Base-by-base conservation (phyloP, 2,888 invertebrate genomes). In the Drosophila siamana region DNA sequence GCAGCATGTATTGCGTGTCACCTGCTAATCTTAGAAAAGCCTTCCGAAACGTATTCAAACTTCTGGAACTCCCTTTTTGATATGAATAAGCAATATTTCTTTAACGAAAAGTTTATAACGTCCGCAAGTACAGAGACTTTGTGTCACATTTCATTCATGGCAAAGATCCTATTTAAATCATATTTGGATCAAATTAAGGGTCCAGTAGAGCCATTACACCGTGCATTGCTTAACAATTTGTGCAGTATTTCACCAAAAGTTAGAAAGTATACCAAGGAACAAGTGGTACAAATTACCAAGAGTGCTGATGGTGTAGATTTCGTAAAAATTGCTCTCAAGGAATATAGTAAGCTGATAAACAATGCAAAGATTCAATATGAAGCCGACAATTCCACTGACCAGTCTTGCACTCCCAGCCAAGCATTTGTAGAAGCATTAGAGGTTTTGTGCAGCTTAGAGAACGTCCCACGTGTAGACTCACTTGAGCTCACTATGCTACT, bases 101-200 rank as follows among this genome's bases (percentile, higher is more conserved):
- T 97, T 46, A 95, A 96, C 54, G 98, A 98, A 77, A 95, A 97
- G 86, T 96, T 96, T 90, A 93, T 98, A 40, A 90, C 94, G 11
- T 93, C 95, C 8, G 95, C 96, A 41, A 92, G 94, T 11, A 95
- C 96, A 75, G 96, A 97, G 79, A 96, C 94, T 26, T 91, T 95
- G 24, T 93, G 94, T 69, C 95, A 95, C 92, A 94, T 97, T 75
- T 95, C 96, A 92, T 93, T 95, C 82, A 93, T 97, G 80, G 95
- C 96, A 89, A 95, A 96, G 91, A 94, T 94, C 69, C 93, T 97
- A 40, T 92, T 97, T 48, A 93, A 94, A 66, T 94, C 95, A 77
- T 96, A 96, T 93, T 93, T 93, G 9, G 94, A 94, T 78, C 94
- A 95, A 90, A 92, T 96, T 74, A 94, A 94, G 77, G 95, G 95